These are phyloP conservation scores for Uropsilus gracilis DNA, from an alignment of 2,113 vertebrate species.

Conservation along the genomic window DNA sequence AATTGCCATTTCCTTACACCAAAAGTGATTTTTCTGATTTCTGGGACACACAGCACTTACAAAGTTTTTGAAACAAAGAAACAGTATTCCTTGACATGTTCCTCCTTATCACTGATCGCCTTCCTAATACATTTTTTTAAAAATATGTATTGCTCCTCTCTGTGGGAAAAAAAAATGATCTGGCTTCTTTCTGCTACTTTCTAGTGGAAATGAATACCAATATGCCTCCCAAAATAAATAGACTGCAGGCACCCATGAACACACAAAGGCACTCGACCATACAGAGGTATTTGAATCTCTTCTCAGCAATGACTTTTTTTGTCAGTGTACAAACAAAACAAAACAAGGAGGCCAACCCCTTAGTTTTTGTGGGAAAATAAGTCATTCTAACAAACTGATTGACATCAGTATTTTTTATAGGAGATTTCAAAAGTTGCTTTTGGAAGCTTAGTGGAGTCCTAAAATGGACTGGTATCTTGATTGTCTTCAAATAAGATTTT, in stretches of 20 bases:
- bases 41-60: neutral
- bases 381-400: neutral
- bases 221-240: slow-evolving; percentile 47
- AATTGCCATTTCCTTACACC: slow-evolving; percentile 36
- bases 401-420: neutral
- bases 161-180: slow-evolving; percentile 51
- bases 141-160: slow-evolving; percentile 42
- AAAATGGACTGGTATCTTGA: neutral
- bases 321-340: slow-evolving; percentile 1
- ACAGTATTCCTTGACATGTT: slow-evolving; percentile 30
- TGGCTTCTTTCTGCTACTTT: slow-evolving; percentile 51
- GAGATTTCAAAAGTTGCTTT: neutral
- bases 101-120: slow-evolving; percentile 38
- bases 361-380: slow-evolving; percentile 7
- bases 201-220: slow-evolving; percentile 47
- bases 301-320: neutral
- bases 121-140: slow-evolving; percentile 29
- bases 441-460: neutral
- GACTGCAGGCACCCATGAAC: slow-evolving; percentile 29
- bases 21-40: slow-evolving; percentile 47
- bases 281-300: slow-evolving; percentile 32
- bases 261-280: slow-evolving; percentile 50
- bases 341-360: neutral
- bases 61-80: neutral
- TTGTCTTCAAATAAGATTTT: neutral